These are phyloP conservation scores for Drosophila truncata DNA, from an alignment of 1,140 invertebrate species.

Conservation along the genomic window DNA sequence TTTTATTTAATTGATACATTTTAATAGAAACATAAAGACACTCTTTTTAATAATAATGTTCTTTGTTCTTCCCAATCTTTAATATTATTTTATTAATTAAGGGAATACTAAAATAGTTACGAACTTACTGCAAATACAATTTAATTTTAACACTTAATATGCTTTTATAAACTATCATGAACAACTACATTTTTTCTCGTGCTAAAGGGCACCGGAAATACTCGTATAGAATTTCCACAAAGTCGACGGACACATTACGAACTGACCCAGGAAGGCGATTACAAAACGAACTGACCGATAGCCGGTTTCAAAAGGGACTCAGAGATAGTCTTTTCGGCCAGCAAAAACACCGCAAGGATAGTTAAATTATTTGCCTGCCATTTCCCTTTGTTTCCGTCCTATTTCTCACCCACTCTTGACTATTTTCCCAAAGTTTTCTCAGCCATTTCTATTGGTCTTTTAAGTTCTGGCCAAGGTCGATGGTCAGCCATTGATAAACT, in stretches of 20 bases:
- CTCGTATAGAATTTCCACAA: conserved; percentile 62
- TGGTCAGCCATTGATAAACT: conserved; percentile 9
- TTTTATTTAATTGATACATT: not conserved
- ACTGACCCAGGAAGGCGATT: conserved; percentile 42
- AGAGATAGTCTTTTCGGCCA: conserved; percentile 24
- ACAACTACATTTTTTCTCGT: not conserved
- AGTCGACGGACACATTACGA: conserved; percentile 32
- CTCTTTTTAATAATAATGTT: not conserved
- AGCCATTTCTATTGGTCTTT: conserved; percentile 18
- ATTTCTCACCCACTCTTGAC: conserved; percentile 12
- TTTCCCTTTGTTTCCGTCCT: conserved; percentile 25
- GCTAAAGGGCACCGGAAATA: conserved; percentile 52
- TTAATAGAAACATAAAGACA: not conserved
- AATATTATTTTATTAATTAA: not conserved
- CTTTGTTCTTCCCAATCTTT: not conserved
- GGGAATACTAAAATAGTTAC: not conserved
- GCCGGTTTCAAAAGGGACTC: conserved; percentile 13
- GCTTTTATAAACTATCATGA: too few species aligned
- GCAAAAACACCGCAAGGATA: conserved; percentile 52
- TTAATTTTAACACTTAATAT: not conserved
- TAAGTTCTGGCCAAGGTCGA: conserved; percentile 19
- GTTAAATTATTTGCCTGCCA: conserved; percentile 61
- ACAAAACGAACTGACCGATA: conserved; percentile 37
- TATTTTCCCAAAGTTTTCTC: conserved; percentile 31
- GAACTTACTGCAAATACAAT: not conserved